Evolutionary conservation across 1,140 invertebrate genomes (phyloP), one percentile per base, ranked within the genome.

Genomic region (Zaprionus africanus): DNA sequence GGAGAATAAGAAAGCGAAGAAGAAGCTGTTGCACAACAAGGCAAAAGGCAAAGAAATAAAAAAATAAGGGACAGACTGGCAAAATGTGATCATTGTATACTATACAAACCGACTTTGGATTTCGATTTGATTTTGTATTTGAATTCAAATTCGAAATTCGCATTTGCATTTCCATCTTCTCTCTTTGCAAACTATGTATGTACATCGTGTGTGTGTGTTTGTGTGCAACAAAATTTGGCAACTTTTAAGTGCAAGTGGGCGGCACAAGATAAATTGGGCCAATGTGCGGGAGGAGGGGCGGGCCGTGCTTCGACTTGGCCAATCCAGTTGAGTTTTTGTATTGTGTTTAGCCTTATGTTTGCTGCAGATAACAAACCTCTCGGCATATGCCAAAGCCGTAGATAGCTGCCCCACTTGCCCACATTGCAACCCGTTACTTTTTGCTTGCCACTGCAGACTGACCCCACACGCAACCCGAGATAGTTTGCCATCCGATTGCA

Each of bases 151-250:
- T 67, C 60, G 13, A 19, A 53, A 73, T 60, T 49, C 43, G 17
- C 38, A 64, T 73, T 73, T 53, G 54, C 54, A 65, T 72, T 68
- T 59, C n/a, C 31, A 19, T 36, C 46, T 34, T 19, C 53, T 60
- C 63, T 43, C 26, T 56, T 67, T 60, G 56, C 70, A 53, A 65
- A 66, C 66, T 65, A 56, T 54, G 26, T 34, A 11, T 38, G 34
- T 28, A 34, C 61, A 6, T 28, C n/a, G 17, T 38, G 12, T 38
- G 34, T 57, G 13, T 54, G 13, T 38, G 41, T 43, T 11, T 59
- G 62, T 41, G 46, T 69, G 59, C 36, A 62, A 61, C 66, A 69
- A 61, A 70, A 56, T 62, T 62, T 57, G 51, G 36, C 61, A 64
- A 71, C 28, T 64, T 64, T 56, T 64, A 63, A 71, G 60, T 64